Conservation (phyloP, 2,888 invertebrate genomes). For the Drosophila villosipedis region DNA sequence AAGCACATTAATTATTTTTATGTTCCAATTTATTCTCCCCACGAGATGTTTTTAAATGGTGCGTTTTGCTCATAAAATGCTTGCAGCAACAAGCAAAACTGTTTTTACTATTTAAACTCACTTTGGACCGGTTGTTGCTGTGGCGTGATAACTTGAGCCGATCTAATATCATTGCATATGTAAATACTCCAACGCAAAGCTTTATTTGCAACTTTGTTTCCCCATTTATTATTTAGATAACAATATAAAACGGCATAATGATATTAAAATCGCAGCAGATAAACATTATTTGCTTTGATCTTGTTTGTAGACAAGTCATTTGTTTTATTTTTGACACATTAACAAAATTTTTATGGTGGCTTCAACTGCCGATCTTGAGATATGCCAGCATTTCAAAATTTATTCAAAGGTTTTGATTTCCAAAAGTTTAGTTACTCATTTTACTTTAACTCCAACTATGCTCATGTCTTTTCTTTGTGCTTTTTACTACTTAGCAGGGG, state of each 20-base stretch:
- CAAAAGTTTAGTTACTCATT: neutral
- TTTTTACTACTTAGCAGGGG: neutral
- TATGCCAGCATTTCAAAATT: neutral
- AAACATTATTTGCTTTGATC: slow-evolving; percentile 32
- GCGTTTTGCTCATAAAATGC: neutral
- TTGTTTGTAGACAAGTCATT: slow-evolving; percentile 16
- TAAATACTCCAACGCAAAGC: neutral
- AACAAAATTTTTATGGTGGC: neutral
- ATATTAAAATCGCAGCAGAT: neutral
- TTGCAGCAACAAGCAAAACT: neutral
- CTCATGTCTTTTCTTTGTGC: neutral
- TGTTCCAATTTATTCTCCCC: neutral
- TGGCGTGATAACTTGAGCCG: neutral
- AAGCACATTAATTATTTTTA: too few species aligned
- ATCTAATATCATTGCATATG: neutral
- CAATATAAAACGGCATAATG: neutral
- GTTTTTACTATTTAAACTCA: neutral
- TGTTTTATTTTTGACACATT: slow-evolving; percentile 1
- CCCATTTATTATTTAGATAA: neutral
- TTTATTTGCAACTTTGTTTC: neutral
- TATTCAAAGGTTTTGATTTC: neutral
- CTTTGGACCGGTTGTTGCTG: neutral
- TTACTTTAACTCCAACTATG: neutral
- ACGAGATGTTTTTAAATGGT: neutral
- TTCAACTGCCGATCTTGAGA: neutral